phyloP scores from a whole-genome alignment of 53 echinoderm and acorn worm genomes.

The Patiria pectinifera region DNA sequence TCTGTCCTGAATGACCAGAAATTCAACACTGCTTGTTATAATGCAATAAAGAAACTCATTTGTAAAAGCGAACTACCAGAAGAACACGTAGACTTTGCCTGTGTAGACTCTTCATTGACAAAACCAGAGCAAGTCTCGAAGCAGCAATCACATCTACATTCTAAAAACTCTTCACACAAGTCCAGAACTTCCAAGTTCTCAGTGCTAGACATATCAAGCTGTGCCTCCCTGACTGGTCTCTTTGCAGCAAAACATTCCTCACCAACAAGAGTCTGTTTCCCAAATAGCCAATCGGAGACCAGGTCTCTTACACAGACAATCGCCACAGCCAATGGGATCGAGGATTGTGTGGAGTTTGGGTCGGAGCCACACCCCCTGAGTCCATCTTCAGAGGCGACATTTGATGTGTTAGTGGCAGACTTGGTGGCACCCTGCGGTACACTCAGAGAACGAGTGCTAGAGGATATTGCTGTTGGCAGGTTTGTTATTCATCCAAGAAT shows the following conservation, averaged over 20 bases:
- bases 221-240: conserved; percentile 55
- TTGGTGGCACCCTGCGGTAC: conserved; percentile 65
- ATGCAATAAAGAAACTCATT: conserved; percentile 14
- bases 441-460: conserved; percentile 57
- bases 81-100: background rate
- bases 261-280: conserved; percentile 28
- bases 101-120: background rate
- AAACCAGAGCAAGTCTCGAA: background rate
- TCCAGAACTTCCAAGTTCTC: conserved; percentile 7
- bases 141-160: background rate
- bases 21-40: background rate
- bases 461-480: conserved; percentile 75
- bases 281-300: conserved; percentile 19
- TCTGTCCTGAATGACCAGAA: conserved; percentile 44
- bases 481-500: background rate
- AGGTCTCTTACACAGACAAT: conserved; percentile 50
- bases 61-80: background rate
- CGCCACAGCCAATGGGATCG: conserved; percentile 35
- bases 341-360: conserved; percentile 33
- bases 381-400: conserved; percentile 41
- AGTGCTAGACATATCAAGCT: conserved; percentile 48
- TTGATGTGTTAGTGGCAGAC: conserved; percentile 73
- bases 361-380: conserved; percentile 43
- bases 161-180: conserved; percentile 2
- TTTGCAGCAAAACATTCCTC: conserved; percentile 58